Evolutionary conservation across 1,140 invertebrate species (phyloP).

Genomic region (Brachionus rotundiformis): DNA sequence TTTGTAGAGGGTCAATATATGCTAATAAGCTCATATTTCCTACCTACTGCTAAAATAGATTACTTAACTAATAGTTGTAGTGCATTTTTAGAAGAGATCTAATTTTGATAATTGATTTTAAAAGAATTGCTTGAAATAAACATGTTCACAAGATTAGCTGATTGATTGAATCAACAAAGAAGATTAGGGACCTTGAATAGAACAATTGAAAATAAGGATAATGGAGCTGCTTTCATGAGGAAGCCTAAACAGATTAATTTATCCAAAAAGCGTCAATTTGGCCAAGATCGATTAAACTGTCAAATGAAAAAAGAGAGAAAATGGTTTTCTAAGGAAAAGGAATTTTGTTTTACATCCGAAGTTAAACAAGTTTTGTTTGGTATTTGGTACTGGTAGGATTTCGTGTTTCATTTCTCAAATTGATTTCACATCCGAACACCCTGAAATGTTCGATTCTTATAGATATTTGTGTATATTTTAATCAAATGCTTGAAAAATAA

Average conservation of each 20-base stretch:
- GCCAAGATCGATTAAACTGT: background rate
- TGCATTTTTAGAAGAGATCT: background rate
- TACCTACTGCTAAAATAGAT: background rate
- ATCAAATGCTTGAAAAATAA: background rate
- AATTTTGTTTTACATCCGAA: conserved; percentile 5
- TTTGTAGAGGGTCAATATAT: background rate
- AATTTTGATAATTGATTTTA: conserved; percentile 10
- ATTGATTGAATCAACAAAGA: background rate
- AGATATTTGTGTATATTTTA: background rate
- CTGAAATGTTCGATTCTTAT: background rate
- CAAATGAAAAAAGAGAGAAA: background rate
- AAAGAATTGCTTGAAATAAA: background rate
- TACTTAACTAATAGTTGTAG: background rate
- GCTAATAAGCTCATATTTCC: background rate
- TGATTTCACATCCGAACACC: background rate
- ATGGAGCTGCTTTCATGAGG: too few relatives aligned
- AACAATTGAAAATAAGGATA: background rate
- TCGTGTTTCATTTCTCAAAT: background rate
- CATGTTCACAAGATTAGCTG: background rate
- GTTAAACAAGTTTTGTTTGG: conserved; percentile 15
- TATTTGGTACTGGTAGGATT: background rate
- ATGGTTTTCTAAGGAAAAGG: background rate
- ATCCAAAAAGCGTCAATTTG: too few relatives aligned
- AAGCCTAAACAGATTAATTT: background rate
- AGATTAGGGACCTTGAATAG: background rate